These are phyloP conservation scores for Drosophila sucinea DNA, from an alignment of 1,140 invertebrate species.

Conservation along the genomic window DNA sequence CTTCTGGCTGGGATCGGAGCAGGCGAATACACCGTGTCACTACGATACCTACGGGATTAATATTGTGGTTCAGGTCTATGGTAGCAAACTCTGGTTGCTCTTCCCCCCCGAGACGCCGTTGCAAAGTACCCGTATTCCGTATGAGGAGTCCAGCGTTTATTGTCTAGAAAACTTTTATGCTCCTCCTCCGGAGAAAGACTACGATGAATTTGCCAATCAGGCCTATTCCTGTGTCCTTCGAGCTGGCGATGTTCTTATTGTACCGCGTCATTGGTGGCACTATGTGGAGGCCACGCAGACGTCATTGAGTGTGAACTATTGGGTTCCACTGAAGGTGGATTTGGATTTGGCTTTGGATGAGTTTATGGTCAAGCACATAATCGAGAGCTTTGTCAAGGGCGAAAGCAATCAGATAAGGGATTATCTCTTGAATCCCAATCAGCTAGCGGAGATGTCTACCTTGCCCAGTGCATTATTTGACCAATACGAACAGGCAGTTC, in stretches of 20 bases:
- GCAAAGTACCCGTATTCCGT: constrained; percentile 94
- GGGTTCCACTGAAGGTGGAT: constrained; percentile 89
- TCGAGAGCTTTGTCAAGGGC: constrained; percentile 67
- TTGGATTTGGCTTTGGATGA: constrained; percentile 68
- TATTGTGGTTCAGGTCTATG: constrained; percentile 94
- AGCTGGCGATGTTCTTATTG: constrained; percentile 93
- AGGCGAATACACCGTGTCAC: constrained; percentile 96
- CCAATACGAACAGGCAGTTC: constrained; percentile 49
- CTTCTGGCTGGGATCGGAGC: constrained; percentile 94
- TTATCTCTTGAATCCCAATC: constrained; percentile 77
- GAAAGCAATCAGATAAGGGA: constrained; percentile 42
- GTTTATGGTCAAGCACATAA: constrained; percentile 72
- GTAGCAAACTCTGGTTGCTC: constrained; percentile 97
- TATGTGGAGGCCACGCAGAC: constrained; percentile 93
- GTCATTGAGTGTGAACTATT: constrained; percentile 93
- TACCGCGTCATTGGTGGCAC: constrained; percentile 98
- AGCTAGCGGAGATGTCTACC: constrained; percentile 49
- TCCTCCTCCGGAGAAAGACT: constrained; percentile 73
- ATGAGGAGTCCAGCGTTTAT: constrained; percentile 98
- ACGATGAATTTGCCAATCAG: constrained; percentile 33
- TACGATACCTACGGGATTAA: constrained; percentile 97
- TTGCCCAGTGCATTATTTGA: constrained; percentile 50
- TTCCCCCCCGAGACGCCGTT: constrained; percentile 92
- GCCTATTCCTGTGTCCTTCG: constrained; percentile 87
- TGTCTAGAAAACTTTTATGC: constrained; percentile 92